Evolutionary conservation across 92 coral and sea anemone species (phyloP), one percentile per base, ranked within the genome.

Genomic region (Galaxea fascicularis): DNA sequence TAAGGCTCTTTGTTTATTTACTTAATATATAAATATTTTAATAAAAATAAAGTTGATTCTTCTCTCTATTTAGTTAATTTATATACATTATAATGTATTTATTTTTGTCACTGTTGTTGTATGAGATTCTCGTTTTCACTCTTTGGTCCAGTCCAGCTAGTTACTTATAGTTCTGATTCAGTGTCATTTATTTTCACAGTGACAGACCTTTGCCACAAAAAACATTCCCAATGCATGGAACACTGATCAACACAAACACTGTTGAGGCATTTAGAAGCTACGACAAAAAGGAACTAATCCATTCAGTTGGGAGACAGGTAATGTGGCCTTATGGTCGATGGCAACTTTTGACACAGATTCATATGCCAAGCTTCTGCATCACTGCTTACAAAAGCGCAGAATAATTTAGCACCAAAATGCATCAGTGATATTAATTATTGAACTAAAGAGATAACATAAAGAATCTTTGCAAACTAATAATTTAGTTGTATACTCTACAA

Each of bases 241-340:
- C 86, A 39, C 89, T 97, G 41, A 87, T 89, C 57, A 97, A 97
- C 87, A 93, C 96, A 49, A 97, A 97, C 81, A 97, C 99, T 15
- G 86, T 97, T 71, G 99, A 97, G 52, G 96, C 93, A 49, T 97
- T 97, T 81, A 82, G 92, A 77, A 82, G 95, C 35, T 86, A 84
- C 35, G 98, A 97, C 83, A 97, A 97, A 74, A 89, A 87, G 66
- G 78, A 78, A 35, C 70, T 95, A 22, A 87, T 97, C 63, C 91
- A 91, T 46, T 79, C 83, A 31, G 56, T 79, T 74, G 98, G 95
- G 15, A 74, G 78, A 74, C 90, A 94, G 98, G 98, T 91, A 73
- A 11, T 60, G 24, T 12, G 26, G 4, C n/a, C 29, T 65, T 20
- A 18, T 52, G 39, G 57, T 18, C 21, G 4, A 15, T 35, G 53